Evolutionary conservation across 2,797 vertebrate genomes (phyloP).

Genomic region (Eospalax fontanierii): DNA sequence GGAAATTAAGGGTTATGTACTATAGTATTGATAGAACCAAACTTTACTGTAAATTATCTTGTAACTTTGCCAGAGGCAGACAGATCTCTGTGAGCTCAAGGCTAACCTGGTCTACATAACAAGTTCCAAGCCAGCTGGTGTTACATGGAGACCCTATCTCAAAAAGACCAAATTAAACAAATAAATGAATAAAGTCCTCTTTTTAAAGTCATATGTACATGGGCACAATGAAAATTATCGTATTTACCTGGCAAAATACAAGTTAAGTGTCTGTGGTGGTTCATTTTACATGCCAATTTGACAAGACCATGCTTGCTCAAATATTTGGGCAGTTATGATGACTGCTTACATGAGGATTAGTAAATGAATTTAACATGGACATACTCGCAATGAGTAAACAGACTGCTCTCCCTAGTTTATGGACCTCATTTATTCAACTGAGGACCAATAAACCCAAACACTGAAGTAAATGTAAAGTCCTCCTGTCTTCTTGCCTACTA

Average conservation of each 20-base stretch:
- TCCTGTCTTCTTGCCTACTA: background rate
- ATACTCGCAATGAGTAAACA: background rate
- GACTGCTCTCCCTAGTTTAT: background rate
- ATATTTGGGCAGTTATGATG: background rate
- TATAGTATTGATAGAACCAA: background rate
- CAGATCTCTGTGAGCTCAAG: no score
- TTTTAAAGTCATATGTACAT: background rate
- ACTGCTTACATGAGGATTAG: background rate
- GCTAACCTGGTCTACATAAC: no score
- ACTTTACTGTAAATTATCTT: background rate
- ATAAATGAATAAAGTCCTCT: no score
- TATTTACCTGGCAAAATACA: background rate
- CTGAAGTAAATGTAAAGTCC: background rate
- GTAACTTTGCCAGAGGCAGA: background rate
- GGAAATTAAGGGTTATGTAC: background rate
- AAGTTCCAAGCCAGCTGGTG: no score
- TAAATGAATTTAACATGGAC: background rate
- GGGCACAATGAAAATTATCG: background rate
- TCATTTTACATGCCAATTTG: constrained; percentile 6
- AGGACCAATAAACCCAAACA: background rate
- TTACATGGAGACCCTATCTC: no score
- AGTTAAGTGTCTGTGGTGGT: background rate
- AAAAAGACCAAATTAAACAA: no score
- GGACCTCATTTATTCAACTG: background rate
- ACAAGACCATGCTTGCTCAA: background rate